Evolutionary conservation across 2,888 invertebrate species (phyloP).

Genomic region (Epinotia bilunana): DNA sequence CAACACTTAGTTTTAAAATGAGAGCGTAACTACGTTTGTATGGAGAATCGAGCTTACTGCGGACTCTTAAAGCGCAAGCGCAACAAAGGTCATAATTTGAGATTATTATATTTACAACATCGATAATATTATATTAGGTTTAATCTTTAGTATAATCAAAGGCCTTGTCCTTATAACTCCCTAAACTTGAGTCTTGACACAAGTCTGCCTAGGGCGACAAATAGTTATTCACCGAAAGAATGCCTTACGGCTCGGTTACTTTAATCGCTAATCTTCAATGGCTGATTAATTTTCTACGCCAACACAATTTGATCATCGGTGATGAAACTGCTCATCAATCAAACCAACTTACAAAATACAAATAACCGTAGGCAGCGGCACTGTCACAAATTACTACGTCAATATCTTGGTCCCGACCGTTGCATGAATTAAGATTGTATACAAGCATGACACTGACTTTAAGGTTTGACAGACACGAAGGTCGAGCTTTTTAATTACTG

Average conservation of each 20-base stretch:
- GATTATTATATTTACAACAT: not conserved
- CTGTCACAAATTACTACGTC: conserved; percentile 30
- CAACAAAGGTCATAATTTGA: not conserved
- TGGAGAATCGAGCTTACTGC: too few relatives aligned
- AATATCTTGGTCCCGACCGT: conserved; percentile 15
- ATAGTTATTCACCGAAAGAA: not conserved
- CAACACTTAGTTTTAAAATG: too few relatives aligned
- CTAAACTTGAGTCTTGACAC: conserved; percentile 12
- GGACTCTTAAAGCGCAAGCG: not conserved
- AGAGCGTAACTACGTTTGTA: too few relatives aligned
- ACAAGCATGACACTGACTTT: conserved; percentile 38
- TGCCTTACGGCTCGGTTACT: not conserved
- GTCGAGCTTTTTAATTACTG: conserved; percentile 37
- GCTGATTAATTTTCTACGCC: conserved; percentile 9
- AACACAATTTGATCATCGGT: conserved; percentile 19
- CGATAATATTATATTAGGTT: conserved; percentile 1
- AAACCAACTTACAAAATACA: not conserved
- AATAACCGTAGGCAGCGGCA: conserved; percentile 18
- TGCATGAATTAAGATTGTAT: conserved; percentile 9
- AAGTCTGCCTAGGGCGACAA: conserved; percentile 24
- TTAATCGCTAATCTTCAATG: conserved; percentile 1
- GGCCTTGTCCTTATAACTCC: conserved; percentile 18
- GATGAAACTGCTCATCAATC: conserved; percentile 35
- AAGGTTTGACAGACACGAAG: conserved; percentile 38
- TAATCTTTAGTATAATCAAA: conserved; percentile 12